Conservation (phyloP, 2,888 invertebrate species). For the Oscheius sp. region DNA sequence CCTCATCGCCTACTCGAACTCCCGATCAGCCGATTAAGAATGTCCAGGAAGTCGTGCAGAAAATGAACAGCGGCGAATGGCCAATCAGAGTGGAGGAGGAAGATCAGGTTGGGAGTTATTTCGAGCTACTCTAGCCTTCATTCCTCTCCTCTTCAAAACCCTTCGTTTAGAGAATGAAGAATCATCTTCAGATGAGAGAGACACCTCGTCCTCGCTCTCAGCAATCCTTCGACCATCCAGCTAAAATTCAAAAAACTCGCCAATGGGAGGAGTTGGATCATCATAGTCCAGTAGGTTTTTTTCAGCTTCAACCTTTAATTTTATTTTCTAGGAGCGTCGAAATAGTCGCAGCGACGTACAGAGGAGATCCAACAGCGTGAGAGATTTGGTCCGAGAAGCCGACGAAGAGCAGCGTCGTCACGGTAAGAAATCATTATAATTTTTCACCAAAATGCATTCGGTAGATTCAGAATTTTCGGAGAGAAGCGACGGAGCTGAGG, state of each 20-base stretch:
- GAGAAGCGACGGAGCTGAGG: conserved; percentile 39
- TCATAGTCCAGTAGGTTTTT: conserved; percentile 23
- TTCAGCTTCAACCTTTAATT: not conserved
- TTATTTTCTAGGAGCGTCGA: not conserved
- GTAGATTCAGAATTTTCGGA: conserved; percentile 40
- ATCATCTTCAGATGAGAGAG: conserved; percentile 4
- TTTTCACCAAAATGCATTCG: not conserved
- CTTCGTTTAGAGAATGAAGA: conserved; percentile 2
- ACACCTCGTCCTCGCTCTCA: conserved; percentile 11
- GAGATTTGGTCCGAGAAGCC: conserved; percentile 18
- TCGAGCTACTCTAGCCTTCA: not conserved
- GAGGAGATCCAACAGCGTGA: not conserved
- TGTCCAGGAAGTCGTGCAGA: conserved; percentile 53
- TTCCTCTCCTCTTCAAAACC: not conserved
- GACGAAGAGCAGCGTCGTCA: conserved; percentile 22
- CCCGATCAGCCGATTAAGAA: conserved; percentile 36
- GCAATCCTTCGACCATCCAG: not conserved
- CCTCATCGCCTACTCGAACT: conserved; percentile 22
- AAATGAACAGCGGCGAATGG: conserved; percentile 58
- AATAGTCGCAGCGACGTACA: conserved; percentile 3
- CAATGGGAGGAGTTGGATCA: conserved; percentile 53
- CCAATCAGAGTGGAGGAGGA: conserved; percentile 51
- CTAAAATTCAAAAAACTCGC: conserved; percentile 33
- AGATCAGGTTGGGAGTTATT: not conserved
- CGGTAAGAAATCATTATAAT: not conserved